These are phyloP conservation scores for Neosilurus hyrtlii DNA, from an alignment of 2,797 vertebrate genomes.

Conservation along the genomic window DNA sequence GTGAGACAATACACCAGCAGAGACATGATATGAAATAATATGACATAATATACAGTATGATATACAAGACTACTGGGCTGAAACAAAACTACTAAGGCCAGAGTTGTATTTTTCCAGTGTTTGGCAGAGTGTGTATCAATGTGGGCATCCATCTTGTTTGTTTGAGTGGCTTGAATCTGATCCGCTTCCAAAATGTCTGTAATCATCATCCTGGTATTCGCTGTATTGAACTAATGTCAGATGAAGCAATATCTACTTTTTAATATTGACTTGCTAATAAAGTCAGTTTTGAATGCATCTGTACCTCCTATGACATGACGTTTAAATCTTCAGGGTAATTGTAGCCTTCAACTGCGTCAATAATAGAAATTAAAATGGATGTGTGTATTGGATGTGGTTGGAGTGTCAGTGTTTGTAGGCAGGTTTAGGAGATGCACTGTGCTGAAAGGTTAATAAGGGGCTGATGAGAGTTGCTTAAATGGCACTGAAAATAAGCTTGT, in stretches of 20 bases:
- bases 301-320: not conserved
- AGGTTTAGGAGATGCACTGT: conserved; percentile 8
- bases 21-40: not conserved
- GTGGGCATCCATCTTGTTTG: not conserved
- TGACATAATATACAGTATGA: not conserved
- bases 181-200: not conserved
- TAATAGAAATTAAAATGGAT: not conserved
- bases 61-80: not conserved
- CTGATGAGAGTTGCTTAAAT: conserved; percentile 13
- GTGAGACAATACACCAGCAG: not conserved
- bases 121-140: not conserved
- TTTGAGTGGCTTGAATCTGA: conserved; percentile 2
- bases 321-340: not conserved
- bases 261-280: not conserved
- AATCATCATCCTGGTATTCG: not conserved
- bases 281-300: not conserved
- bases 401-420: not conserved
- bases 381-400: conserved; percentile 14
- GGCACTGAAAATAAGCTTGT: conserved; percentile 9
- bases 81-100: not conserved
- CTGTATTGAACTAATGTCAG: not conserved
- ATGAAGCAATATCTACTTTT: not conserved
- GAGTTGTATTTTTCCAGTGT: not conserved
- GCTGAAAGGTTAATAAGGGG: conserved; percentile 41
- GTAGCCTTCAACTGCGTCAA: not conserved